Evolutionary conservation across 1,140 invertebrate species (phyloP), one percentile per base, ranked within the genome.

Genomic region (Meloidogyne exigua): DNA sequence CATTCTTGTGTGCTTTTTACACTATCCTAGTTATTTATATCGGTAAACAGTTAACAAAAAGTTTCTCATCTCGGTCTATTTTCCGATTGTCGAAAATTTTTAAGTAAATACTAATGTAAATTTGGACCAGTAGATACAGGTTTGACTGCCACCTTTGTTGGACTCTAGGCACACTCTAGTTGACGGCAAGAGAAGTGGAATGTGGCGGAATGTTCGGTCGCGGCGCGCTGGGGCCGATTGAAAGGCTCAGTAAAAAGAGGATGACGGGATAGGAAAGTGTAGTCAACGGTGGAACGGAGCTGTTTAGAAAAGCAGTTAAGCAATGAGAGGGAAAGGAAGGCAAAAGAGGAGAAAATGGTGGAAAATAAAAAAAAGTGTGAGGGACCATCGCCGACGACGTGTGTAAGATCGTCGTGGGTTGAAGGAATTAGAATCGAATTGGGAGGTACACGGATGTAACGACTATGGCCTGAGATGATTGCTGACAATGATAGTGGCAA

Each of bases 401-500:
- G 70, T 36, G 64, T 62, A 25, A 64, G 49, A 72, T 28, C 49
- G 36, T 2, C 68, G 49, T 70, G 68, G 23, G 68, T 44, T 70
- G 26, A 57, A 57, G 28, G 12, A 70, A 70, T 44, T 42, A 44
- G 71, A 49, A 64, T 49, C 25, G 25, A 64, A 12, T 26, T 4
- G 18, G 64, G 32, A 13, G 71, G 12, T n/a, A 18, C 9, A 42
- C 15, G 28, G 66, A 18, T 32, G 28, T 68, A 5, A 42, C n/a
- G 28, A 42, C 28, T 4, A 32, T 42, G 66, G 28, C 66, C 28
- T 68, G 28, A 42, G 66, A 42, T 32, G 66, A 68, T 68, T 4
- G 66, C 66, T 68, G 66, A 32, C 66, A 68, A 42, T 42, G 66
- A 68, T 68, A 42, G 66, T n/a, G 66, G 39, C 28, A 68, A 36